Evolutionary conservation across 2,888 invertebrate species (phyloP).

Genomic region (Stramonita haemastoma): DNA sequence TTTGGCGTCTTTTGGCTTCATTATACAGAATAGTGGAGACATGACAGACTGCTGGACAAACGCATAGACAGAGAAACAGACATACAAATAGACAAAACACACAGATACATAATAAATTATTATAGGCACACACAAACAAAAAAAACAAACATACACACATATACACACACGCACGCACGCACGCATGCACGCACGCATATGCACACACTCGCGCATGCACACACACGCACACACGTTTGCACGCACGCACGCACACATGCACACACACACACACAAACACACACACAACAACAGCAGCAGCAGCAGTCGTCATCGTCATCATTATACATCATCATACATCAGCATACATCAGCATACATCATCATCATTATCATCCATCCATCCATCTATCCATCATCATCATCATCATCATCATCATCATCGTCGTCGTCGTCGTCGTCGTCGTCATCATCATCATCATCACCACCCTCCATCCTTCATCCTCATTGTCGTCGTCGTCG

Average conservation of each 20-base stretch:
- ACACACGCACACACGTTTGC: not conserved
- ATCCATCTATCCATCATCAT: not conserved
- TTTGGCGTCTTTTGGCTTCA: too few species aligned
- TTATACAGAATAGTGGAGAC: too few species aligned
- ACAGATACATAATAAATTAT: not conserved
- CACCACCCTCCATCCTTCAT: not conserved
- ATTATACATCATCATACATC: not conserved
- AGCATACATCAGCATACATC: not conserved
- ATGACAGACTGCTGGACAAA: too few species aligned
- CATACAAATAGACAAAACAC: not conserved
- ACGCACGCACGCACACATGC: not conserved
- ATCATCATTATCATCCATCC: not conserved
- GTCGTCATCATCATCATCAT: not conserved
- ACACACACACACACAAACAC: not conserved
- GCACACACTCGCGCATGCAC: not conserved
- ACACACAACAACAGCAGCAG: not conserved
- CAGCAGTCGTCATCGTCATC: not conserved
- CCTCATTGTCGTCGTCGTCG: not conserved
- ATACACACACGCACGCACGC: not conserved
- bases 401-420: not conserved
- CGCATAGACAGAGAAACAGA: not conserved
- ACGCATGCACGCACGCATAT: not conserved
- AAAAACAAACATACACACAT: not conserved
- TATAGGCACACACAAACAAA: not conserved
- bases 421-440: not conserved